A percentile compares a stretch with the other conserved stretches of the same genome.
These are phyloP conservation scores for Paralichthys olivaceus DNA, from an alignment of 2,113 vertebrate species.

Conservation along the genomic window DNA sequence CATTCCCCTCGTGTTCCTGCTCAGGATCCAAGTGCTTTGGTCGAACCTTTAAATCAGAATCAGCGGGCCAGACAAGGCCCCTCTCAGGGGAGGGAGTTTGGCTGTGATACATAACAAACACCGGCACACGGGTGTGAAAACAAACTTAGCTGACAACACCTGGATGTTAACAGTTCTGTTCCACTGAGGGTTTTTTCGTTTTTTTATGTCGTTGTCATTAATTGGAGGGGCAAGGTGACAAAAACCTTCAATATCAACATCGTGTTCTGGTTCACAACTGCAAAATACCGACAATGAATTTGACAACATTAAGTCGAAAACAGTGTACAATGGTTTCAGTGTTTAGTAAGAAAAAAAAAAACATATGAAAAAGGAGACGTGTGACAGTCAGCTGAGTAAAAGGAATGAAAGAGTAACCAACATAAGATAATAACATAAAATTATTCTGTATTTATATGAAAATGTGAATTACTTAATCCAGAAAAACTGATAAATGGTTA, in stretches of 20 bases:
- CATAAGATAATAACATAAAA: background rate
- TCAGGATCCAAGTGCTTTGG: constrained; percentile 27
- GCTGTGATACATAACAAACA: constrained; percentile 59
- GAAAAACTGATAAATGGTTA: background rate
- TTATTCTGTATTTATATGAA: background rate
- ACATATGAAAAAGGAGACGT: background rate
- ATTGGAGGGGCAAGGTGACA: constrained; percentile 51
- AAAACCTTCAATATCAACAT: constrained; percentile 59
- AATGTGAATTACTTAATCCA: background rate
- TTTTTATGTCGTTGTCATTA: constrained; percentile 49
- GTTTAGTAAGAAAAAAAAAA: constrained; percentile 12
- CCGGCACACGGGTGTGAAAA: constrained; percentile 58
- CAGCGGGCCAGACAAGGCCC: constrained; percentile 9
- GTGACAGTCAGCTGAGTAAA: background rate
- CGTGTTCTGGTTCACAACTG: constrained; percentile 48
- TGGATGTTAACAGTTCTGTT: constrained; percentile 57
- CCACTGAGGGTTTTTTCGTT: constrained; percentile 22
- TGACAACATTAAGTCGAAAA: constrained; percentile 56
- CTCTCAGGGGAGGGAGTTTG: constrained; percentile 44
- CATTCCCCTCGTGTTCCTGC: constrained; percentile 33
- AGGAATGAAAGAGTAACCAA: background rate
- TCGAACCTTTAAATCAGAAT: constrained; percentile 38
- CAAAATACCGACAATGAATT: constrained; percentile 43
- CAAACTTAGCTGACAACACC: constrained; percentile 66
- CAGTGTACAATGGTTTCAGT: constrained; percentile 13